Evolutionary conservation across 1,140 invertebrate genomes (phyloP), one percentile per base, ranked within the genome.

Genomic region (Macrostomum lignano): DNA sequence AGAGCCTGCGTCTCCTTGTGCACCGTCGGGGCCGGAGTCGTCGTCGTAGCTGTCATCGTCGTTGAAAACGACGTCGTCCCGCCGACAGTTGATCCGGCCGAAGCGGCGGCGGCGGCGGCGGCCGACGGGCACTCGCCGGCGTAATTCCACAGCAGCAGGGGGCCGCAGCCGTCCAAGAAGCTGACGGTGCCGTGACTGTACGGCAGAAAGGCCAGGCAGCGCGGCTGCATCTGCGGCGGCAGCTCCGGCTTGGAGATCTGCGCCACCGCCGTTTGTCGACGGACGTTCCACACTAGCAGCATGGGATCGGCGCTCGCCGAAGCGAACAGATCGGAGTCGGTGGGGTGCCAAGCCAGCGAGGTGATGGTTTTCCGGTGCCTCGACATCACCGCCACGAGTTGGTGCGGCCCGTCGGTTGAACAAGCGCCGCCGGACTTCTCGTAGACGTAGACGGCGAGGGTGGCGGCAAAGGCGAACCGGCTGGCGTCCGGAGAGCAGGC

Each of bases 381-480:
- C 6, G 60, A 55, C 43, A 62, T 47, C 35, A 62, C n/a, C n/a
- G n/a, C n/a, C n/a, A n/a, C n/a, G n/a, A n/a, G n/a, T n/a, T n/a
- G n/a, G n/a, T n/a, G n/a, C n/a, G n/a, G n/a, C n/a, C n/a, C n/a
- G n/a, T n/a, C n/a, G n/a, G n/a, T n/a, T n/a, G n/a, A n/a, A n/a
- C n/a, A n/a, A n/a, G n/a, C n/a, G n/a, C n/a, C n/a, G n/a, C n/a
- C n/a, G n/a, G n/a, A n/a, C n/a, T n/a, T n/a, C 49, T 61, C 43
- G 41, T 62, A 62, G 21, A 62, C 48, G 40, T 62, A 62, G 19
- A 63, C 51, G 14, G 58, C 57, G 25, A 61, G 44, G 2, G 58
- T 61, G 5, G 60, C 53, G 39, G 55, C 59, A 44, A 62, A 63
- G 4, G 60, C 60, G 49, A 63, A 61, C 17, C 49, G 40, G n/a